These are phyloP conservation scores for Scaptomyza parva DNA, from an alignment of 2,888 invertebrate genomes.

Conservation along the genomic window DNA sequence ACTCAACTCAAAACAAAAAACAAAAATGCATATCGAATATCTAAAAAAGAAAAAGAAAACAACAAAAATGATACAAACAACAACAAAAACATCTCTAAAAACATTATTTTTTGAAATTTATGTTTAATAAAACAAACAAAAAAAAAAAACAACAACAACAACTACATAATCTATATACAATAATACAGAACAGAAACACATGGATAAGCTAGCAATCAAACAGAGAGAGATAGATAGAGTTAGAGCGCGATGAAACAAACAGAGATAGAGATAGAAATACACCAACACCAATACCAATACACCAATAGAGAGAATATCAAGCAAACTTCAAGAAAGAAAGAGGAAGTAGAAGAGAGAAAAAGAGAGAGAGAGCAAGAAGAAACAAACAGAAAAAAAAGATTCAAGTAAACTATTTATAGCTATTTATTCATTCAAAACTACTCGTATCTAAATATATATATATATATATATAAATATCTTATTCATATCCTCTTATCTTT, in stretches of 20 bases:
- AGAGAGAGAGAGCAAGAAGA: constrained; percentile 8
- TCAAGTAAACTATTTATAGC: constrained; percentile 44
- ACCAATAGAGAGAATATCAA: constrained; percentile 1
- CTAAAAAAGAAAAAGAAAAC: constrained; percentile 48
- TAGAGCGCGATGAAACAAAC: constrained; percentile 22
- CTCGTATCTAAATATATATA: constrained; percentile 28
- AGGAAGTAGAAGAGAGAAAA: constrained; percentile 9
- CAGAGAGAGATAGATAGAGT: constrained; percentile 36
- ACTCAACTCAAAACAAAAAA: constrained; percentile 33
- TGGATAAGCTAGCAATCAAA: constrained; percentile 34
- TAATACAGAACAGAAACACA: constrained; percentile 1
- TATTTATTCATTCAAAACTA: constrained; percentile 57
- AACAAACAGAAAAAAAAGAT: constrained; percentile 29
- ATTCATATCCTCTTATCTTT: constrained; percentile 28
- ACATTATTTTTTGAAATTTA: constrained; percentile 81
- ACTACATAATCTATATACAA: constrained; percentile 21
- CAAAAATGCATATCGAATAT: constrained; percentile 79
- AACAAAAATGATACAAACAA: constrained; percentile 46
- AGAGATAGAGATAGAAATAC: constrained; percentile 15
- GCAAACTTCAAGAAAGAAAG: neutral
- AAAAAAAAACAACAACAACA: constrained; percentile 25
- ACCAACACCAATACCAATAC: constrained; percentile 4
- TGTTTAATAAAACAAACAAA: constrained; percentile 75
- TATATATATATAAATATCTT: constrained; percentile 17
- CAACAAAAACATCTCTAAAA: constrained; percentile 63